A percentile compares a stretch with the other conserved stretches of the same genome.
Conservation (phyloP, 2,797 vertebrate genomes). For the Thaleichthys pacificus region DNA sequence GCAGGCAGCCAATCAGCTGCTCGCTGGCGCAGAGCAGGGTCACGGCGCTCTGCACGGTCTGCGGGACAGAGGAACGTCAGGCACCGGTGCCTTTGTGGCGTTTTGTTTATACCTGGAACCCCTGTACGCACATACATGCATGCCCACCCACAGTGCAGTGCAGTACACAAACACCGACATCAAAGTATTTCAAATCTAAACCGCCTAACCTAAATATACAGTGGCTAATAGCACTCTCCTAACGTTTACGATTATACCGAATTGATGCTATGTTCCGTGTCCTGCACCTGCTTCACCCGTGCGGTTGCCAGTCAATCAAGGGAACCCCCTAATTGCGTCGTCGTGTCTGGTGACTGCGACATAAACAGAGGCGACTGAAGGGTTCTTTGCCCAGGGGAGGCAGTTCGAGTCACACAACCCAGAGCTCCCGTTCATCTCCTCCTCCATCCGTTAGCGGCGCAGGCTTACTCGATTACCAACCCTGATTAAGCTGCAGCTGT, state of each 20-base stretch:
- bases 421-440: not conserved
- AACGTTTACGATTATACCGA: no score
- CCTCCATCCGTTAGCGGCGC: constrained; percentile 21
- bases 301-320: constrained; percentile 24
- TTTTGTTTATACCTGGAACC: not conserved
- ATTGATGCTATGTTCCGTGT: not conserved
- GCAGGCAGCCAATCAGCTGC: constrained; percentile 84
- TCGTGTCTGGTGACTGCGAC: constrained; percentile 7
- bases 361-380: not conserved
- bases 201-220: not conserved
- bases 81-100: not conserved
- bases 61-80: constrained; percentile 13
- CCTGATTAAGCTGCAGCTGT: constrained; percentile 43
- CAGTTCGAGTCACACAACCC: constrained; percentile 16
- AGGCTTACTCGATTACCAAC: constrained; percentile 48
- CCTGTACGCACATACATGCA: constrained; percentile 24
- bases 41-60: constrained; percentile 85
- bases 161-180: no score
- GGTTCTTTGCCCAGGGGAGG: constrained; percentile 15
- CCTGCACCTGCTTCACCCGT: not conserved
- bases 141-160: not conserved
- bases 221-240: not conserved
- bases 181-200: not conserved
- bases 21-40: constrained; percentile 85
- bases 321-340: constrained; percentile 31